Evolutionary conservation across 2,888 invertebrate species (phyloP), one percentile per base, ranked within the genome.

Genomic region (Dusona sp.): DNA sequence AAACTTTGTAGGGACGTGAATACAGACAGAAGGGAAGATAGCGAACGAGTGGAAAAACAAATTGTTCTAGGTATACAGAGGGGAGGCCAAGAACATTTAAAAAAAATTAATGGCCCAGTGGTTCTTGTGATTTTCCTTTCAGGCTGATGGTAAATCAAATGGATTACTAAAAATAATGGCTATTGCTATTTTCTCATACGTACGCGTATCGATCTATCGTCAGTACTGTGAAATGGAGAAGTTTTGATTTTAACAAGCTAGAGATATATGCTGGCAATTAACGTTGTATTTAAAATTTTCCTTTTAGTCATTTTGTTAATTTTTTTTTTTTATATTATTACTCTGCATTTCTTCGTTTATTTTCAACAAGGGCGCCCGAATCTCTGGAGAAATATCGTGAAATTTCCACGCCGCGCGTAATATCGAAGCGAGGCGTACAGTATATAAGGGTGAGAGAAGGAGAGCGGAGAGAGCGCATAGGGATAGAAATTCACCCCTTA

Each of bases 341-440:
- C 73, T 61, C 65, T 77, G 88, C 88, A 89, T 89, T 83, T 72
- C 68, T 82, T 79, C 77, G 82, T 81, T 85, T 86, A 86, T 84
- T 87, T 73, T 86, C 68, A 83, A 81, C 72, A 68, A 65, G 83
- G 80, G 81, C 74, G 84, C 81, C 79, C 75, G 88, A 91, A 91
- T 92, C 90, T 90, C 90, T 89, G 87, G 88, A 89, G 90, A 90
- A 91, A 91, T 91, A 91, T 90, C 90, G 89, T 88, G 89, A 91
- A 90, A 91, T 91, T 91, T 91, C 88, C 88, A 90, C 89, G 86
- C 84, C 68, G 68, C 83, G 86, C 80, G 88, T 88, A 89, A 89
- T 89, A 88, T 88, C 85, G 85, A 79, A 86, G 83, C 87, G 80
- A 81, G 84, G 83, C 48, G 87, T 81, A 84, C 74, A 61, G 67